Conservation (phyloP, 2,113 vertebrate species). For the Empidonax alnorum region DNA sequence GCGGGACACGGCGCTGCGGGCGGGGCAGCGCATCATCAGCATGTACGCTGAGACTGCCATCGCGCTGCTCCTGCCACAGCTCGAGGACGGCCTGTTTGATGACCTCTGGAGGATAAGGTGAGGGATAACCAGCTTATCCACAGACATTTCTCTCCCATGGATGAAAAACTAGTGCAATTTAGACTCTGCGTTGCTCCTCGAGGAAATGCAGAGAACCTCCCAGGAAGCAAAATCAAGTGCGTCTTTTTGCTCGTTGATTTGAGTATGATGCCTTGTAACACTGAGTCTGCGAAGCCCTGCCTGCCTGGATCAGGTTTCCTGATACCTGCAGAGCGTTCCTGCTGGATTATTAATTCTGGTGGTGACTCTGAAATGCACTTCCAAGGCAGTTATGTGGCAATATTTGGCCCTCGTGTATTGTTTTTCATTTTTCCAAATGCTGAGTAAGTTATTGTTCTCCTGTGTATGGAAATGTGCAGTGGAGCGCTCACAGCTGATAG, state of each 20-base stretch:
- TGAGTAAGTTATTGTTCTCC: not conserved
- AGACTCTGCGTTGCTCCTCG: not conserved
- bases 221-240: not conserved
- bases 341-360: not conserved
- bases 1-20: conserved; percentile 92
- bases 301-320: not conserved
- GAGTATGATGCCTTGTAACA: not conserved
- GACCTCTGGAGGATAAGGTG: conserved; percentile 98
- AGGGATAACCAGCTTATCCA: not conserved
- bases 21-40: conserved; percentile 93
- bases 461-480: not conserved
- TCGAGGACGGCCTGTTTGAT: conserved; percentile 97
- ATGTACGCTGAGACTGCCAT: conserved; percentile 98
- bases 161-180: not conserved
- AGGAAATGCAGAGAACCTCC: not conserved
- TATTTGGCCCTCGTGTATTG: not conserved
- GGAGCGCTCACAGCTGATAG: not conserved
- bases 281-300: not conserved
- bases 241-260: not conserved
- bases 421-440: not conserved
- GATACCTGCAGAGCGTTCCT: not conserved
- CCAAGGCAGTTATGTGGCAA: not conserved
- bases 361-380: not conserved
- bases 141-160: not conserved
- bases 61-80: conserved; percentile 90